Evolutionary conservation across 2,113 vertebrate genomes (phyloP).

Genomic region (Mobula birostris): DNA sequence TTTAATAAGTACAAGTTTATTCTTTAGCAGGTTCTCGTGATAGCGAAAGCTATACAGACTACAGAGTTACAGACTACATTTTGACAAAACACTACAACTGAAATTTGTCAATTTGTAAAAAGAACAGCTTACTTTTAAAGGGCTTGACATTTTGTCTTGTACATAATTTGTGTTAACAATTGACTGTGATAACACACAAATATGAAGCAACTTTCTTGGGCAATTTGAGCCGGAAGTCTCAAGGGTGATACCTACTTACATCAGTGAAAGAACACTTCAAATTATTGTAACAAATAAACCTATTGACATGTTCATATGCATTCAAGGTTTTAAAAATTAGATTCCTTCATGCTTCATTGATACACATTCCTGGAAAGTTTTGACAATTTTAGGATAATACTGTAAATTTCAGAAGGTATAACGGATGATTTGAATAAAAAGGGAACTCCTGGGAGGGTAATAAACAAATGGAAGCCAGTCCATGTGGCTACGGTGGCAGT

Average conservation of each 20-base stretch:
- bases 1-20: slow-evolving; percentile 34
- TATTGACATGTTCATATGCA: neutral
- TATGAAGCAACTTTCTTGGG: slow-evolving; percentile 5
- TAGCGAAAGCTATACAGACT: slow-evolving; percentile 23
- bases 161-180: neutral
- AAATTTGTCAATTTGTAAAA: slow-evolving; percentile 25
- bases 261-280: neutral
- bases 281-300: neutral
- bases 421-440: neutral
- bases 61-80: slow-evolving; percentile 34
- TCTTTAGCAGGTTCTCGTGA: slow-evolving; percentile 28
- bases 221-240: neutral
- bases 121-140: slow-evolving; percentile 3
- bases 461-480: neutral
- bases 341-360: neutral
- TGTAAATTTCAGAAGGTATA: slow-evolving; percentile 10
- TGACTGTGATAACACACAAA: neutral
- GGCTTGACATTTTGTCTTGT: neutral
- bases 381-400: neutral
- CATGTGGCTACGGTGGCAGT: neutral
- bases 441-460: neutral
- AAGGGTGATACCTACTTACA: neutral
- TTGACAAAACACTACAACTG: slow-evolving; percentile 28
- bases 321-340: slow-evolving; percentile 3
- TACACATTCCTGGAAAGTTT: neutral